Evolutionary conservation across 2,888 invertebrate species (phyloP).

Genomic region (Pedicia rivosa): DNA sequence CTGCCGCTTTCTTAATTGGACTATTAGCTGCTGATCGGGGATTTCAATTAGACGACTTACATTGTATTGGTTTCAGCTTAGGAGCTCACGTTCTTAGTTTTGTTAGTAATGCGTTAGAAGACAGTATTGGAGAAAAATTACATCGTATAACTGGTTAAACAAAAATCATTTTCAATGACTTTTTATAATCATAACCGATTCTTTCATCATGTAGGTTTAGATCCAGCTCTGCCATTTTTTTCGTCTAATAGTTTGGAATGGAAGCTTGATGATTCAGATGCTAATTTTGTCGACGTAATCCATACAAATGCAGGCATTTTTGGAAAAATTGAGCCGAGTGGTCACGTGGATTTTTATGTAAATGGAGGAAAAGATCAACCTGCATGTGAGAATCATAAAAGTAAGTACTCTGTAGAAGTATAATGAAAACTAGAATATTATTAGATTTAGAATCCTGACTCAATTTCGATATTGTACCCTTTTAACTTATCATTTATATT

Average conservation of each 20-base stretch:
- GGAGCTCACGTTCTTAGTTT: slow-evolving; percentile 38
- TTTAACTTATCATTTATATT: no score
- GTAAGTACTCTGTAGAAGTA: slow-evolving; percentile 9
- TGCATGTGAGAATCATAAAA: slow-evolving; percentile 33
- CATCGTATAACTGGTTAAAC: slow-evolving; percentile 28
- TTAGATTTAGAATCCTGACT: no score
- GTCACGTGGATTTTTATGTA: slow-evolving; percentile 46
- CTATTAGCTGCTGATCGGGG: slow-evolving; percentile 18
- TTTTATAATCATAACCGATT: slow-evolving; percentile 1
- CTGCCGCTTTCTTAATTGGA: slow-evolving; percentile 31
- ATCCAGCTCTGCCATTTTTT: slow-evolving; percentile 47
- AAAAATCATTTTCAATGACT: background rate
- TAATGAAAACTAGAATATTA: background rate
- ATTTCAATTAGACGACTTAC: slow-evolving; percentile 27
- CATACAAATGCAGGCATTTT: slow-evolving; percentile 42
- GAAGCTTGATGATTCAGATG: slow-evolving; percentile 35
- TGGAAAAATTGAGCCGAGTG: slow-evolving; percentile 39
- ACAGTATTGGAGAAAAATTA: slow-evolving; percentile 19
- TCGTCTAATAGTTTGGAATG: slow-evolving; percentile 31
- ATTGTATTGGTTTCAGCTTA: slow-evolving; percentile 40
- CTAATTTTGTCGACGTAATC: slow-evolving; percentile 38
- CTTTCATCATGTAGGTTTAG: slow-evolving; percentile 36
- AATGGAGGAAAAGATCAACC: slow-evolving; percentile 32
- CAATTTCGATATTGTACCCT: no score
- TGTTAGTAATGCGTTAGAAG: slow-evolving; percentile 22